Base-by-base conservation (phyloP, 2,888 invertebrate genomes). In the Nomada flava region DNA sequence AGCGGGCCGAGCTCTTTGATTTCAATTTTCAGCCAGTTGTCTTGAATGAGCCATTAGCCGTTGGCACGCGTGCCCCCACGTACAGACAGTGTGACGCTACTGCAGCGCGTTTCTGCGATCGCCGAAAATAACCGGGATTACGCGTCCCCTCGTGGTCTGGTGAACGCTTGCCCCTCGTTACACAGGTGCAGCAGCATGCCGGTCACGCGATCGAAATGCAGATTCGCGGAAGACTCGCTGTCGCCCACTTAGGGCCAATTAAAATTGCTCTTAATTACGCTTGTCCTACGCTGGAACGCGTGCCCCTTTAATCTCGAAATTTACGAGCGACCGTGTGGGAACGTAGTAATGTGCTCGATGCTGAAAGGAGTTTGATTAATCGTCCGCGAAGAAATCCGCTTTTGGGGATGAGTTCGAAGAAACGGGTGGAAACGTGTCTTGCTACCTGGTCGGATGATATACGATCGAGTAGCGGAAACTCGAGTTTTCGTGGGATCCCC, bases 1-100 rank as follows among this genome's bases (percentile, higher is more conserved):
- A 55, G 60, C 60, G 18, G 26, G 44, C 20, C 68, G 60, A 52
- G 26, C 75, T 77, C 79, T 86, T 87, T 84, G 74, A 82, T 57
- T 86, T 79, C 60, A 78, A 77, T 85, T 85, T 82, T 77, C 65
- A 67, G 70, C 75, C 62, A 23, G 59, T 55, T 69, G 71, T 60
- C 62, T 64, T 84, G 87, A 88, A 87, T 84, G 86, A 84, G 84
- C 86, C 88, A 88, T 88, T 88, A 88, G 83, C 62, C 57, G 70
- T 36, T 73, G 88, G 79, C 79, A 82, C 85, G 86, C 44, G 87
- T 70, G 79, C 63, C 75, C 47, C 64, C 50, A 53, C 29, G 70
- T 10, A 88, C 88, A 88, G 88, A 88, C 88, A 89, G 89, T 86
- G 76, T 83, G 88, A 87, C 89, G 89, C 85, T 83, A 55, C 57